phyloP scores from a whole-genome alignment of 1,140 invertebrate species.

The Leptinotarsa defecta region DNA sequence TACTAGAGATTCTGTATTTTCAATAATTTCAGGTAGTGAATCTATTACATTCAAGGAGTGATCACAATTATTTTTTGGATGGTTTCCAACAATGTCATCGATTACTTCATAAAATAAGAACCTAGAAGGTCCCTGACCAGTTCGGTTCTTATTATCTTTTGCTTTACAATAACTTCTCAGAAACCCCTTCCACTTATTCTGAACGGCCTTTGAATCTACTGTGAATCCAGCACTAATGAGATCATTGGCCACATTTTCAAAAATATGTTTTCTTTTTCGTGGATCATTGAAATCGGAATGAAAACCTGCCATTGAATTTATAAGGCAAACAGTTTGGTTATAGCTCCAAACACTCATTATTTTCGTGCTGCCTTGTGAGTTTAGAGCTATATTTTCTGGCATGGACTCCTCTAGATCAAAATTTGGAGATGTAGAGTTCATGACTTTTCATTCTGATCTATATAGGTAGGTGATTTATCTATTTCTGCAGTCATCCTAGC shows the following conservation, averaged over 20 bases:
- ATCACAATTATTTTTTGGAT: conserved; percentile 20
- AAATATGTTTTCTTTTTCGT: conserved; percentile 25
- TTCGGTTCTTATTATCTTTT: conserved; percentile 24
- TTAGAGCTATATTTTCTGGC: too few relatives aligned
- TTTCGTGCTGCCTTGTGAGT: background rate
- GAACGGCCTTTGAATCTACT: background rate
- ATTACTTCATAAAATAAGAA: conserved; percentile 24
- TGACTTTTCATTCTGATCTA: too few relatives aligned
- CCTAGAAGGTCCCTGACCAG: conserved; percentile 16
- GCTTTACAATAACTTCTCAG: conserved; percentile 15
- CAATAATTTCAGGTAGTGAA: conserved; percentile 1
- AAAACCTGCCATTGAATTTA: too few relatives aligned
- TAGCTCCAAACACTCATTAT: conserved; percentile 20
- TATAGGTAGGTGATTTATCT: background rate
- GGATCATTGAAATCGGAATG: too few relatives aligned
- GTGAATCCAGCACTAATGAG: conserved; percentile 17
- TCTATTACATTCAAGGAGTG: conserved; percentile 12
- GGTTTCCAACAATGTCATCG: conserved; percentile 22
- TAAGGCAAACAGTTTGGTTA: conserved; percentile 12
- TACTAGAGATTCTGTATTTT: background rate
- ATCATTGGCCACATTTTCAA: conserved; percentile 27
- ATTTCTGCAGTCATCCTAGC: background rate
- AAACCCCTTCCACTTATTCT: conserved; percentile 26
- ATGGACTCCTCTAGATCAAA: too few relatives aligned
- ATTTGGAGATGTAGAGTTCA: too few relatives aligned